These are phyloP conservation scores for Macquaria ambigua DNA, from an alignment of 2,113 vertebrate species.

Conservation along the genomic window DNA sequence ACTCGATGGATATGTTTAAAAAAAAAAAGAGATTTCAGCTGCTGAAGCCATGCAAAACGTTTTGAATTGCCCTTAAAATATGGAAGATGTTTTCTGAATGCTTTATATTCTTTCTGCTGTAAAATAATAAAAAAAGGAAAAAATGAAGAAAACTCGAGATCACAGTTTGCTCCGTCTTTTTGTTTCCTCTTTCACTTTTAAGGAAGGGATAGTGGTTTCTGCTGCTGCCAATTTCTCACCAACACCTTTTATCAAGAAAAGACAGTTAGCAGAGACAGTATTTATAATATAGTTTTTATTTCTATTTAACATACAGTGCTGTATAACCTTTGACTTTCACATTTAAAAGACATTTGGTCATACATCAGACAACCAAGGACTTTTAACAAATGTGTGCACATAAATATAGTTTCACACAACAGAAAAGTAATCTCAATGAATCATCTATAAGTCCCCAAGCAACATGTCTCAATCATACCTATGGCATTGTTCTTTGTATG, in stretches of 20 bases:
- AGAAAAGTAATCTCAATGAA: conserved; percentile 32
- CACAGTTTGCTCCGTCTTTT: conserved; percentile 62
- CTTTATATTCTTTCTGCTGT: conserved; percentile 99
- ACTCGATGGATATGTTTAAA: conserved; percentile 98
- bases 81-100: conserved; percentile 99
- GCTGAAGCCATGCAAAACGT: conserved; percentile 99
- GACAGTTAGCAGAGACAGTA: background rate
- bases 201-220: background rate
- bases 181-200: conserved; percentile 55
- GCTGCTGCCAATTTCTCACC: background rate
- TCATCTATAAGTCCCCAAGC: conserved; percentile 14
- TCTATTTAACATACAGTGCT: conserved; percentile 32
- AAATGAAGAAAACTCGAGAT: conserved; percentile 91
- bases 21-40: conserved; percentile 94
- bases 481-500: conserved; percentile 29
- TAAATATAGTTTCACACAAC: conserved; percentile 32
- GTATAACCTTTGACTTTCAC: conserved; percentile 23
- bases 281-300: conserved; percentile 66
- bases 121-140: conserved; percentile 98
- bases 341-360: conserved; percentile 34
- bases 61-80: conserved; percentile 99
- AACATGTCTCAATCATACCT: conserved; percentile 37
- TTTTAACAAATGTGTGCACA: conserved; percentile 29
- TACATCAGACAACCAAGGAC: conserved; percentile 18
- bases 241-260: conserved; percentile 24